Percentiles rank a stretch among this genome's conserved stretches.
These are phyloP conservation scores for Anadara kagoshimensis DNA, from an alignment of 1,140 invertebrate species.

Conservation along the genomic window DNA sequence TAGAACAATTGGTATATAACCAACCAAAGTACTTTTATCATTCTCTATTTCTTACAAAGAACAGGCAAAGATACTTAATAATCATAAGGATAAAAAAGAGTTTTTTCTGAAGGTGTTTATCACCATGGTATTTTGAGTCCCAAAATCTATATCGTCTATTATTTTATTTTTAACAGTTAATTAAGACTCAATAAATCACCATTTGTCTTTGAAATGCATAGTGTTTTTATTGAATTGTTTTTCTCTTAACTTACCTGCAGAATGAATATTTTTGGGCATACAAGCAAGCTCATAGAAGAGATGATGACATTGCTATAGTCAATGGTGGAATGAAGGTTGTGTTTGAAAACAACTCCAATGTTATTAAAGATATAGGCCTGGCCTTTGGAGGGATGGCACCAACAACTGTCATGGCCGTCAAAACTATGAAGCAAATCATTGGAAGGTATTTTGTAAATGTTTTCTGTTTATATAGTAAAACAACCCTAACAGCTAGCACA, in stretches of 20 bases:
- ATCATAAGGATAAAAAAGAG: too few species aligned
- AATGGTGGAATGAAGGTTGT: slow-evolving; percentile 79
- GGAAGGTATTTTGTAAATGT: slow-evolving; percentile 75
- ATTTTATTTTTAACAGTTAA: too few species aligned
- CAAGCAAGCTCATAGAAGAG: slow-evolving; percentile 92
- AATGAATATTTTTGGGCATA: slow-evolving; percentile 86
- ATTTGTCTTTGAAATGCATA: too few species aligned
- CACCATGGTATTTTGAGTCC: too few species aligned
- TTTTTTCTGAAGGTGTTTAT: too few species aligned
- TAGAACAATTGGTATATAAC: slow-evolving; percentile 9
- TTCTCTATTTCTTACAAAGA: too few species aligned
- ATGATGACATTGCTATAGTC: slow-evolving; percentile 97
- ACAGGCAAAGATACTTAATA: too few species aligned
- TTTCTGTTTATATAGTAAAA: neutral
- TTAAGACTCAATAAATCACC: too few species aligned
- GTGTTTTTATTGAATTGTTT: too few species aligned
- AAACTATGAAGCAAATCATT: slow-evolving; percentile 80
- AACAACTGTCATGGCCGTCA: slow-evolving; percentile 85
- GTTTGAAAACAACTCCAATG: slow-evolving; percentile 71
- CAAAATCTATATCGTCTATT: too few species aligned
- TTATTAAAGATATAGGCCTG: slow-evolving; percentile 80
- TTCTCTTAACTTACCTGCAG: slow-evolving; percentile 54
- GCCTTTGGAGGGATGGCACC: slow-evolving; percentile 95
- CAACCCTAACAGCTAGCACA: neutral
- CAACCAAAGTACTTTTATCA: too few species aligned